Percentiles rank a stretch among this genome's conserved stretches.
phyloP scores from a whole-genome alignment of 2,113 vertebrate species.

The Hemiscyllium ocellatum region DNA sequence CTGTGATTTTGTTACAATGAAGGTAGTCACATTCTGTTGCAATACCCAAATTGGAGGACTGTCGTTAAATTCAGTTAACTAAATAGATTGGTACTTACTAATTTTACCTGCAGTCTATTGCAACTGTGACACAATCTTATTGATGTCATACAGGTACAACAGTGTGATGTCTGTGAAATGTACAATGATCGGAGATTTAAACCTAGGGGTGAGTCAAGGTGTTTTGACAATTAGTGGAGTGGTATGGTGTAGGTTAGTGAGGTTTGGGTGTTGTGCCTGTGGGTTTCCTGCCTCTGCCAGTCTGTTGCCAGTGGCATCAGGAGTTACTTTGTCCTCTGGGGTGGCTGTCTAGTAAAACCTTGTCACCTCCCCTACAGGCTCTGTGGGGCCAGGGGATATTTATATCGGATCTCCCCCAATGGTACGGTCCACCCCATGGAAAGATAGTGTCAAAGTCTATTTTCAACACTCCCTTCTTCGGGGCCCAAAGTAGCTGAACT shows the following conservation, averaged over 20 bases:
- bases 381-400: too few species aligned
- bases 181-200: background rate
- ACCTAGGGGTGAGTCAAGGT: background rate
- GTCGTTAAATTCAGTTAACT: background rate
- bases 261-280: background rate
- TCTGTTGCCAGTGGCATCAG: background rate
- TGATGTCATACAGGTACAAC: background rate
- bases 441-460: too few species aligned
- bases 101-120: background rate
- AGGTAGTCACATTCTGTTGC: background rate
- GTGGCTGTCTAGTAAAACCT: background rate
- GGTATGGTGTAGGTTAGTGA: too few species aligned
- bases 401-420: background rate
- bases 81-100: background rate
- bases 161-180: background rate
- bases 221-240: background rate
- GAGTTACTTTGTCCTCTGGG: background rate
- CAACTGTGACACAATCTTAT: background rate
- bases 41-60: conserved; percentile 16
- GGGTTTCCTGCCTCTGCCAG: background rate
- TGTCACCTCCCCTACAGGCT: background rate
- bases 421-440: background rate
- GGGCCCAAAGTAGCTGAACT: background rate
- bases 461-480: background rate
- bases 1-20: background rate